These are phyloP conservation scores for Hippopotamyrus pictus DNA, from an alignment of 2,797 vertebrate genomes.

Conservation along the genomic window DNA sequence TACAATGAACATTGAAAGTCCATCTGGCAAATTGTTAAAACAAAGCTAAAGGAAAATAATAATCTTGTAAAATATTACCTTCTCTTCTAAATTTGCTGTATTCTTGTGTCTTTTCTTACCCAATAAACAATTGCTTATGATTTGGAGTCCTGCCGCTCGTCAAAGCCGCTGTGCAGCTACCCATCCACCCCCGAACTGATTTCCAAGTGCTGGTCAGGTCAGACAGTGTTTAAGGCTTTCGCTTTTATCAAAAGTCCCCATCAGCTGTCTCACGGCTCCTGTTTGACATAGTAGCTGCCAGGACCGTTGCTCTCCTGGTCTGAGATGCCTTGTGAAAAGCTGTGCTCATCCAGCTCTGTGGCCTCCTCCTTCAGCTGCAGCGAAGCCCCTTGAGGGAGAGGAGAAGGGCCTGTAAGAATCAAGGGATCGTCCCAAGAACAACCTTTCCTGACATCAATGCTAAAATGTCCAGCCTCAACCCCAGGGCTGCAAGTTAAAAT, in stretches of 20 bases:
- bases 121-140: constrained; percentile 52
- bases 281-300: constrained; percentile 94
- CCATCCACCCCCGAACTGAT: constrained; percentile 38
- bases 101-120: constrained; percentile 49
- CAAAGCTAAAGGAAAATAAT: constrained; percentile 50
- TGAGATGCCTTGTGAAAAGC: constrained; percentile 86
- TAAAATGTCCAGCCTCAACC: neutral
- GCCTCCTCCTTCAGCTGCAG: constrained; percentile 87
- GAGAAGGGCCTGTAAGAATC: constrained; percentile 20
- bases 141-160: constrained; percentile 78
- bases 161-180: constrained; percentile 70
- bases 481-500: neutral
- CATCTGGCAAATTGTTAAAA: constrained; percentile 78
- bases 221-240: constrained; percentile 52
- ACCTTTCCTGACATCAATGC: neutral
- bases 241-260: constrained; percentile 31
- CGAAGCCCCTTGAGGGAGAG: constrained; percentile 67
- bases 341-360: constrained; percentile 83
- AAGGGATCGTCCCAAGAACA: neutral
- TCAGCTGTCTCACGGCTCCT: constrained; percentile 75
- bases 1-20: constrained; percentile 90
- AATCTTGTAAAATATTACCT: constrained; percentile 61
- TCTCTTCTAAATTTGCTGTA: constrained; percentile 43
- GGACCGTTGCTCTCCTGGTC: constrained; percentile 97
- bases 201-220: constrained; percentile 49